Evolutionary conservation across 2,888 invertebrate genomes (phyloP), one percentile per base, ranked within the genome.

Genomic region (Patella depressa): DNA sequence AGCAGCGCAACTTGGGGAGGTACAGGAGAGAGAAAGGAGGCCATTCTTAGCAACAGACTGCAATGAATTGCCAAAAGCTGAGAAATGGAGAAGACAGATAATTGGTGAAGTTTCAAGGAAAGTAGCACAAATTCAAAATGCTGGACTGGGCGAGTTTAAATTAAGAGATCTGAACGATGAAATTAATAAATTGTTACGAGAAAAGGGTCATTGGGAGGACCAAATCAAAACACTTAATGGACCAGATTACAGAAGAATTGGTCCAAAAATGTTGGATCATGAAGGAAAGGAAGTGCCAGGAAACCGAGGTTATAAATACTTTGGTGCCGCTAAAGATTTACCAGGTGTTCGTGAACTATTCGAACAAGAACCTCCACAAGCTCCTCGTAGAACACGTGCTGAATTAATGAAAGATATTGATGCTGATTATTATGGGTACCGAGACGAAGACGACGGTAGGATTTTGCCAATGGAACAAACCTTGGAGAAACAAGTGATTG

Each of bases 341-440:
- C 99, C 99, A 76, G 98, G 99, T 53, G 99, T 99, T 2, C 94
- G 98, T 72, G 99, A 99, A 91, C 92, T 99, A 55, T 99, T 99
- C 93, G 98, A 98, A 90, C 98, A 98, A 90, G 91, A 90, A 82
- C 90, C 98, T 14, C 97, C 97, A 17, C 95, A 96, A 75, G 95
- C 96, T 7, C 96, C 96, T 17, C 94, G 97, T 45, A 97, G 97
- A 92, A 97, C 98, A 0, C 94, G 99, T 75, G 97, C 96, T 0
- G 99, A 99, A 91, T 93, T 99, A 74, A 98, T 99, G 98, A 96
- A 97, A 85, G 96, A 98, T 89, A 97, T 99, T 65, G 99, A 99
- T 93, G 98, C 99, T 0, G 98, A 98, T 92, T 99, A 99, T 93
- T 99, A 99, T 92, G 99, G 99, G 0, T 99, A 98, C 92, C 93